Base-by-base conservation (phyloP, 1,140 invertebrate species). In the Oreohelix idahoensis region DNA sequence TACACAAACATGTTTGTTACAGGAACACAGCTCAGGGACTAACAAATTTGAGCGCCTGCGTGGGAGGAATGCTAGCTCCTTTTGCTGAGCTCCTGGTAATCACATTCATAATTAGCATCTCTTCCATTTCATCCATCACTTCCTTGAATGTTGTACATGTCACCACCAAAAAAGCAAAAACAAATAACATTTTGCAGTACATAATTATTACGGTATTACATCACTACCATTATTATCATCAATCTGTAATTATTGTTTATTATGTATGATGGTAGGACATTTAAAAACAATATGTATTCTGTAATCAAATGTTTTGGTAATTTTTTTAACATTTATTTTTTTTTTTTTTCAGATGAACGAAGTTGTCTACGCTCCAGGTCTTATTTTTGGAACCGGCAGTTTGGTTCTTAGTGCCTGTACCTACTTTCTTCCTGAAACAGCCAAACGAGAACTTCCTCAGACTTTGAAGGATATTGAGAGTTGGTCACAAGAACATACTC, bases 21-120 rank as follows among this genome's bases (percentile, higher is more conserved):
- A 39, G 71, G 71, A 74, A 74, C 71, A 74, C 42, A 8, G 71
- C 20, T n/a, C 42, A n/a, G 5, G 71, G 71, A n/a, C 13, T 74
- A n/a, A 13, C 71, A 23, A 42, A 23, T 35, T 15, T 74, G 38
- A 39, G 36, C 23, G 71, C 71, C 29, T 49, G 71, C 23, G 36
- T 74, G 11, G 71, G 71, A 42, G 71, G 71, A 35, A 74, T 74
- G 71, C 20, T 74, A 74, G 38, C 71, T 0, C 71, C 71, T 49
- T 74, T 74, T 29, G 15, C 71, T 39, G 71, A 74, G 36, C 23
- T 74, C 0, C 71, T 74, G 38, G 63, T 66, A 66, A 66, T 58
- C 2, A 58, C 15, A 11, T 58, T 15, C 20, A 58, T 2, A 23
- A 20, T 45, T 45, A 45, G 15, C 42, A 15, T 45, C 5, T 8